Base-by-base conservation (phyloP, 2,888 invertebrate genomes). In the Cryptus armator region DNA sequence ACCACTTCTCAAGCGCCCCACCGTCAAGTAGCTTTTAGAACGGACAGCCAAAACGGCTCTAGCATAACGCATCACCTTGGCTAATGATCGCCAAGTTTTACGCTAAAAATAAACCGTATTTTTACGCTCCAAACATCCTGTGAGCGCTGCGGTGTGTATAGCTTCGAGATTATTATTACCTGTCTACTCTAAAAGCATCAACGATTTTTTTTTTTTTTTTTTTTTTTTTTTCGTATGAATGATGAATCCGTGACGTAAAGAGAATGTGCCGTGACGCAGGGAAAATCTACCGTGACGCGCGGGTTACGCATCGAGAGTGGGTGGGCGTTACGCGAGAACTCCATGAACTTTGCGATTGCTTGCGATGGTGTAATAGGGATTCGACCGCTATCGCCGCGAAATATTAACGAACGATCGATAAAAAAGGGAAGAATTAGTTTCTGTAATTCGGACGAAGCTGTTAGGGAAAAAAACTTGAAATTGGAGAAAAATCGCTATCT, bases 31-130 rank as follows among this genome's bases (percentile, higher is more conserved):
- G n/a, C 46, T 76, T 24, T 66, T n/a, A 10, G 48, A 75, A 32
- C 37, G 64, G 37, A 64, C 64, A 46, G 66, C 75, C 66, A 66
- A 71, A 66, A 48, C 12, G 37, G 3, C 51, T 29, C 14, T 62
- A 32, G n/a, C 37, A 37, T 64, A 53, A 43, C 67, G 66, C 37
- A 62, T 79, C 70, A 51, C 53, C 51, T 75, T 48, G 44, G 68
- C 67, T 62, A 74, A 75, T 74, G 74, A 81, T 78, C 19, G 84
- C 84, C 84, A 81, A 84, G 48, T 81, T 81, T 74, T 32, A 43
- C 37, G 74, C 81, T 81, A 84, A 84, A 81, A 81, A 84, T 84
- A 84, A 68, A 81, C 10, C 53, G 14, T 74, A 75, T 84, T 84
- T 76, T 81, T 78, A 64, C 72, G 46, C 56, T 43, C 64, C 68